These are phyloP conservation scores for Acrossocheilus fasciatus DNA, from an alignment of 2,797 vertebrate species.

Conservation along the genomic window DNA sequence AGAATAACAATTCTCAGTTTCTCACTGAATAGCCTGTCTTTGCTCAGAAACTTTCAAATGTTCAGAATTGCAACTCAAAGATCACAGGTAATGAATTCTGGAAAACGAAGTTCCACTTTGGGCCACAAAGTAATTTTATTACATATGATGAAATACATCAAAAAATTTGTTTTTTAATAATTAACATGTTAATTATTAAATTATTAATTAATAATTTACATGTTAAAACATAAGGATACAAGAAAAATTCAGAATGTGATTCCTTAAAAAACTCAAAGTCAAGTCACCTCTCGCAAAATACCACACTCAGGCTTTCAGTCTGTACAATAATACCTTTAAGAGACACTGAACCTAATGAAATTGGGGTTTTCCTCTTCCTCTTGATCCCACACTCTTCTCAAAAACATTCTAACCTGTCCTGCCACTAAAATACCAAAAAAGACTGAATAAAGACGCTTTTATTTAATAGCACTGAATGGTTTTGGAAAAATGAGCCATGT, in stretches of 20 bases:
- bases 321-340: neutral
- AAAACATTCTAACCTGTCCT: neutral
- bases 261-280: neutral
- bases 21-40: neutral
- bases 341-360: neutral
- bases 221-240: neutral
- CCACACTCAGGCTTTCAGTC: neutral
- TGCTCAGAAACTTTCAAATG: neutral
- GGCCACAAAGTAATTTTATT: neutral
- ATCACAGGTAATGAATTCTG: neutral
- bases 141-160: too few species aligned
- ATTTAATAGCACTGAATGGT: constrained; percentile 10
- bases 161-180: neutral
- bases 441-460: constrained; percentile 4
- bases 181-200: too few species aligned
- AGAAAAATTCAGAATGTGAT: neutral
- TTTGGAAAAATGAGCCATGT: constrained; percentile 19
- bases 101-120: neutral
- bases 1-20: neutral
- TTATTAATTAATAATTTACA: neutral
- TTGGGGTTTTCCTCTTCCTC: neutral
- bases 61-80: neutral
- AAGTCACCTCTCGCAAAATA: neutral
- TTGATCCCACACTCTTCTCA: constrained; percentile 19
- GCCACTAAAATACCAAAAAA: neutral